phyloP scores from a whole-genome alignment of 2,888 invertebrate genomes.

The Chelonus formosanus region DNA sequence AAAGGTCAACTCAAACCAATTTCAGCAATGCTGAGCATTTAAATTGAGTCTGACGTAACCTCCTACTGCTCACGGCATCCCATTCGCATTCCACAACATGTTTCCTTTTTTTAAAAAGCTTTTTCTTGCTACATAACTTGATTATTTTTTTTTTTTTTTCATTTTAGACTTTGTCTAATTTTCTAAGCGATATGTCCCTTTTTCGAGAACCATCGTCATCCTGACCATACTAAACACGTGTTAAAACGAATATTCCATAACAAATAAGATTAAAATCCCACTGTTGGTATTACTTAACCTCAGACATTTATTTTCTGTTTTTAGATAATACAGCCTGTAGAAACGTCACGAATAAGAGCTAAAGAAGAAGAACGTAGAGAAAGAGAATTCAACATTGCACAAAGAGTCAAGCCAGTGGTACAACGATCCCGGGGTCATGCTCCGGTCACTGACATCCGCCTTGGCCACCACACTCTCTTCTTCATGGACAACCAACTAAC shows the following conservation, averaged over 20 bases:
- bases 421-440: conserved; percentile 61
- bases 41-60: conserved; percentile 55
- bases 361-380: conserved; percentile 42
- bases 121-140: background rate
- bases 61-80: conserved; percentile 30
- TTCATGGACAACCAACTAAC: conserved; percentile 38
- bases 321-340: conserved; percentile 11
- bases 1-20: conserved; percentile 55
- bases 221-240: conserved; percentile 13
- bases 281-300: no score
- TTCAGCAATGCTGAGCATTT: conserved; percentile 58
- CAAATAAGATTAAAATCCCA: conserved; percentile 13
- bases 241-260: conserved; percentile 24
- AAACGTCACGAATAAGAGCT: conserved; percentile 15
- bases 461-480: conserved; percentile 48
- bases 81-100: conserved; percentile 8
- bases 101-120: conserved; percentile 7
- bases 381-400: conserved; percentile 15
- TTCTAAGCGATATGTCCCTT: no score
- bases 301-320: no score
- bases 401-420: conserved; percentile 49
- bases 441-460: conserved; percentile 62
- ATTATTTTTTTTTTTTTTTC: conserved; percentile 20
- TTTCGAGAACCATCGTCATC: no score
- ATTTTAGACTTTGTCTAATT: conserved; percentile 12